Conservation (phyloP, 2,797 vertebrate species). For the Anomalospiza imberbis region DNA sequence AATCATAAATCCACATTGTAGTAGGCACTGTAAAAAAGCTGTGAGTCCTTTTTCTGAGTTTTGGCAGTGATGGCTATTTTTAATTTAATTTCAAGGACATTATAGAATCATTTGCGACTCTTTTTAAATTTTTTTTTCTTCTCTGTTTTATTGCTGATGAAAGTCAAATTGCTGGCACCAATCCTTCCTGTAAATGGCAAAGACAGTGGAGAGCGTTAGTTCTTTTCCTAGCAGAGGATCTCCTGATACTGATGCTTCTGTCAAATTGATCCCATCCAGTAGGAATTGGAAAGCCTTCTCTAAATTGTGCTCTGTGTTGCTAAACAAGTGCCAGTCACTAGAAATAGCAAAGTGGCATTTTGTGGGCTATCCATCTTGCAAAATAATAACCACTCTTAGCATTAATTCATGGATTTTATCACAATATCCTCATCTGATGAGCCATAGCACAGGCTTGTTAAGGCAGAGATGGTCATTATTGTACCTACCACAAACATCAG, state of each 20-base stretch:
- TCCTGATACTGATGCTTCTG: slow-evolving; percentile 57
- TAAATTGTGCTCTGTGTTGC: slow-evolving; percentile 58
- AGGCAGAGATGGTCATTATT: neutral
- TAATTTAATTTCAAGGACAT: slow-evolving; percentile 64
- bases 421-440: slow-evolving; percentile 1
- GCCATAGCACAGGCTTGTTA: neutral
- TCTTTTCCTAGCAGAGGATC: slow-evolving; percentile 55
- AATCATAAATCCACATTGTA: slow-evolving; percentile 74
- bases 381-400: slow-evolving; percentile 38
- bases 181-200: slow-evolving; percentile 60
- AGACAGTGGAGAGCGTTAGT: slow-evolving; percentile 54
- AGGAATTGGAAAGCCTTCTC: slow-evolving; percentile 51
- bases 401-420: slow-evolving; percentile 44
- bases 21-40: slow-evolving; percentile 59
- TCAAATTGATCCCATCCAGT: slow-evolving; percentile 40
- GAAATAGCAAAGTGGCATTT: slow-evolving; percentile 64
- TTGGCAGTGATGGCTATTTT: slow-evolving; percentile 62
- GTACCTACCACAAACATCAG: neutral
- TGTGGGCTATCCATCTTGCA: slow-evolving; percentile 47
- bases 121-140: neutral
- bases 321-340: slow-evolving; percentile 66
- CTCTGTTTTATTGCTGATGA: slow-evolving; percentile 56
- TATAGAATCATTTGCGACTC: slow-evolving; percentile 44
- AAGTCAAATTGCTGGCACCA: slow-evolving; percentile 55
- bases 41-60: slow-evolving; percentile 47